Percentiles rank a stretch among this genome's conserved stretches.
Evolutionary conservation across 2,113 vertebrate genomes (phyloP).

Genomic region (Penelope pileata): DNA sequence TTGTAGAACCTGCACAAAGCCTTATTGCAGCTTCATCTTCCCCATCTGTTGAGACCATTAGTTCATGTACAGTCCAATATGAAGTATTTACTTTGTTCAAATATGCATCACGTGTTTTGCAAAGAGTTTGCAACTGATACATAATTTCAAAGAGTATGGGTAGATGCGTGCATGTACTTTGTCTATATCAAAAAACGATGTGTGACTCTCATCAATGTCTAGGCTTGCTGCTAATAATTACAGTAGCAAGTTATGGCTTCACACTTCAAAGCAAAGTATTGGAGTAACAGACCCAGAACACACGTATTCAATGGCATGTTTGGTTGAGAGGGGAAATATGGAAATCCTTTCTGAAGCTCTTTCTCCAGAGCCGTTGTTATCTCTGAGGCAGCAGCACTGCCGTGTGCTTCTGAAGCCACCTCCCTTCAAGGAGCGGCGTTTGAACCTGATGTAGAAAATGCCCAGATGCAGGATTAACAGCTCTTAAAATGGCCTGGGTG

Average conservation of each 20-base stretch:
- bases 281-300: not conserved
- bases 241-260: not conserved
- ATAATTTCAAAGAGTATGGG: not conserved
- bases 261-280: not conserved
- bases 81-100: not conserved
- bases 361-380: not conserved
- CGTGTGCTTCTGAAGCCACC: not conserved
- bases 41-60: not conserved
- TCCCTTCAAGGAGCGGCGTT: not conserved
- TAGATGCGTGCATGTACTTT: not conserved
- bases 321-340: not conserved
- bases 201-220: not conserved
- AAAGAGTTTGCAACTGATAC: fast-evolving
- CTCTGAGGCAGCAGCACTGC: not conserved
- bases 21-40: not conserved
- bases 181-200: not conserved
- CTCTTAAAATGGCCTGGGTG: not conserved
- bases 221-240: not conserved
- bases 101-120: not conserved
- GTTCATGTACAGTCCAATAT: not conserved
- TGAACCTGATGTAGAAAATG: not conserved
- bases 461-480: not conserved
- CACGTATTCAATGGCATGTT: not conserved
- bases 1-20: not conserved
- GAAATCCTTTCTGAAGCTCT: not conserved